Evolutionary conservation across 1,140 invertebrate species (phyloP), one percentile per base, ranked within the genome.

Genomic region (Brachystomella parvula): DNA sequence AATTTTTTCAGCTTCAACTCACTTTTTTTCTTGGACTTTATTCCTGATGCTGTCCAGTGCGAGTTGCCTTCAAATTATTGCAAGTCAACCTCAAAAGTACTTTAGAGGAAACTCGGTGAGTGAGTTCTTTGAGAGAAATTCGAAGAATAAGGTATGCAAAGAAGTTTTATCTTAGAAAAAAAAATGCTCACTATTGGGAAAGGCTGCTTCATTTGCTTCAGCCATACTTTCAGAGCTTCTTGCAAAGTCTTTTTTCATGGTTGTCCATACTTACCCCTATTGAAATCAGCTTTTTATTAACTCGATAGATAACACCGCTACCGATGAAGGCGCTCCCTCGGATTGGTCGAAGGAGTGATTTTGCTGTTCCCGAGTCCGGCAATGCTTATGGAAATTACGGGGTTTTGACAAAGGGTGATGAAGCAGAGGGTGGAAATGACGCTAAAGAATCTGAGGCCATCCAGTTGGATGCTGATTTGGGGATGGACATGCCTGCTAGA

Each of bases 291-390:
- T n/a, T n/a, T n/a, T n/a, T n/a, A n/a, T n/a, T n/a, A n/a, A n/a
- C n/a, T n/a, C 28, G 19, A 39, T 33, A 61, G 15, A 28, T 62
- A 24, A 47, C 61, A 6, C 61, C 17, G 15, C 61, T 62, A 3
- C 61, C 61, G 9, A 12, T 33, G 12, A 64, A 64, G 29, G 28
- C 62, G 19, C 19, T 64, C 2, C 62, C 62, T 32, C 28, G 62
- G 31, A 64, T 64, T 56, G 62, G 62, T 12, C 44, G 62, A 6
- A 15, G 62, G 15, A 64, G 47, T 35, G 62, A 29, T n/a, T 39
- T 39, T 6, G 35, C 6, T 39, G 6, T 39, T 39, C 19, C 35
- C 6, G 6, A 39, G 35, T 6, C n/a, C n/a, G n/a, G n/a, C n/a
- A n/a, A n/a, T n/a, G n/a, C n/a, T n/a, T n/a, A 39, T 39, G 35